phyloP scores from a whole-genome alignment of 2,797 vertebrate species.

The Alcedo atthis region DNA sequence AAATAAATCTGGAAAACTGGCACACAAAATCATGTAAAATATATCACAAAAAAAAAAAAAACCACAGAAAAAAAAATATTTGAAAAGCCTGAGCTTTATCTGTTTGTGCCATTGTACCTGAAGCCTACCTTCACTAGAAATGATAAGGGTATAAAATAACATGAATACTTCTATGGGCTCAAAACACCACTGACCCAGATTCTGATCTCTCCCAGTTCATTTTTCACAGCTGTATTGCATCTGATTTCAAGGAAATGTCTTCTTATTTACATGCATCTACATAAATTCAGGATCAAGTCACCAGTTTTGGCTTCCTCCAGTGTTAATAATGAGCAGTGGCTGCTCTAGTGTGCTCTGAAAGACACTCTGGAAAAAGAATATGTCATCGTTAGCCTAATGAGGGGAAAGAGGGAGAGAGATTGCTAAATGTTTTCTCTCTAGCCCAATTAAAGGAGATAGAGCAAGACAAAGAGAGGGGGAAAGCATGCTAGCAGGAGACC shows the following conservation, averaged over 20 bases:
- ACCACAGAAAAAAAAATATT: not conserved
- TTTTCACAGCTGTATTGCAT: constrained; percentile 14
- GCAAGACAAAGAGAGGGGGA: not conserved
- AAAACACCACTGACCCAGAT: not conserved
- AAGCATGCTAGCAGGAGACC: not conserved
- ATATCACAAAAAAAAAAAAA: not conserved
- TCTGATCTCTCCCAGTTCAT: not conserved
- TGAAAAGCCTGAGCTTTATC: not conserved
- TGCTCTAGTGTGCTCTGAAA: constrained; percentile 4
- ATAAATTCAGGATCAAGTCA: constrained; percentile 12
- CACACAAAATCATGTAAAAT: not conserved
- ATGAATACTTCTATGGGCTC: not conserved
- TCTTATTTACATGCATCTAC: constrained; percentile 31
- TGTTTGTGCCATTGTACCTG: not conserved
- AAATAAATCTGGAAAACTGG: not conserved
- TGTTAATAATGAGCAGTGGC: constrained; percentile 36
- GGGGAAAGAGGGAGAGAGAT: constrained; percentile 26
- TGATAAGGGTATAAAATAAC: not conserved
- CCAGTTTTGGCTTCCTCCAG: not conserved
- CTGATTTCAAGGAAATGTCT: not conserved
- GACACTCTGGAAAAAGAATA: constrained; percentile 30
- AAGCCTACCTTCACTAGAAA: not conserved
- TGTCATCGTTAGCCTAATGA: constrained; percentile 60
- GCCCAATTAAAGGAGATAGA: constrained; percentile 39
- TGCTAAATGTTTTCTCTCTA: constrained; percentile 54